phyloP scores from a whole-genome alignment of 2,888 invertebrate genomes.

The Linyphia triangularis region DNA sequence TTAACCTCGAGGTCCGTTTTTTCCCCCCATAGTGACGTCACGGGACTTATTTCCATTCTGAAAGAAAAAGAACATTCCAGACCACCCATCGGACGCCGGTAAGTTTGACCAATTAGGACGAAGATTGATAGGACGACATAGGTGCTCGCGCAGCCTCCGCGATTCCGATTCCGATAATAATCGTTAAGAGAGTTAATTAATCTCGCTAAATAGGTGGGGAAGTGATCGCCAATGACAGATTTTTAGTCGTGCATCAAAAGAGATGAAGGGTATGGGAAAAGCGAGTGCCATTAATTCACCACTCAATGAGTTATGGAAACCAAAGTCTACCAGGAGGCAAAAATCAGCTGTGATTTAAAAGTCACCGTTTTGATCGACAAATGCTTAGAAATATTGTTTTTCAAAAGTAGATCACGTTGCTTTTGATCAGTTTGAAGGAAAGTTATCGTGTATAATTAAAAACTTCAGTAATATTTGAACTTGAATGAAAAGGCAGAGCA shows the following conservation, averaged over 20 bases:
- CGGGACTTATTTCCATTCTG: neutral
- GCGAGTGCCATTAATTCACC: conserved; percentile 36
- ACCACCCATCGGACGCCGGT: conserved; percentile 50
- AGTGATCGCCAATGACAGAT: conserved; percentile 49
- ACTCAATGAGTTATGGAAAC: conserved; percentile 31
- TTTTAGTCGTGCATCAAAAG: conserved; percentile 35
- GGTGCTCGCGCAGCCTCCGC: conserved; percentile 45
- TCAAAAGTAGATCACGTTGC: no score
- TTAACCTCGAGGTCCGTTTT: neutral
- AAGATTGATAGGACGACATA: conserved; percentile 66
- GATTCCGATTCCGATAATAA: conserved; percentile 63
- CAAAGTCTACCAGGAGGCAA: neutral
- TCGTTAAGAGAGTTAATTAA: conserved; percentile 63
- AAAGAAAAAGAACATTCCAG: neutral
- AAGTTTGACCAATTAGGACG: conserved; percentile 42
- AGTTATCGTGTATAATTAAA: no score
- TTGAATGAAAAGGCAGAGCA: no score
- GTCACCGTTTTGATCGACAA: no score
- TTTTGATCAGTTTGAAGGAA: no score
- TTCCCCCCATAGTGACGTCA: neutral
- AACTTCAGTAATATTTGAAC: no score
- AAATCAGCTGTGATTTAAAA: no score
- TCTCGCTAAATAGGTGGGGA: conserved; percentile 51
- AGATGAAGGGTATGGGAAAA: conserved; percentile 7
- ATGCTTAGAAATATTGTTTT: no score